phyloP scores from a whole-genome alignment of 2,797 vertebrate genomes.

The Cichlasoma orientale region DNA sequence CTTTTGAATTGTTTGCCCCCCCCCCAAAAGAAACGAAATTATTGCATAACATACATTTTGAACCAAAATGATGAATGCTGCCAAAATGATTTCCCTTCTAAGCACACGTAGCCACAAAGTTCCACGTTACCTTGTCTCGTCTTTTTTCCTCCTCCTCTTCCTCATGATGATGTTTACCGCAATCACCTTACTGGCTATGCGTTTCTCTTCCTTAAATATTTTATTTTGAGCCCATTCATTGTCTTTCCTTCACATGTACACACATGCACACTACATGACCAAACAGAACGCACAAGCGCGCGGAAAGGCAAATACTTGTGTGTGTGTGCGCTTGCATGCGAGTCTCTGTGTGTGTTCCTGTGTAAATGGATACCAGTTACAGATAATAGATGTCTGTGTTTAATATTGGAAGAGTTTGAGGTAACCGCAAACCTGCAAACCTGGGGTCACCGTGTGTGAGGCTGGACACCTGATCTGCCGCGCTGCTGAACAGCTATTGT shows the following conservation, averaged over 20 bases:
- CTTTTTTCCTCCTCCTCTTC: conserved; percentile 19
- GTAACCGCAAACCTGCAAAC: conserved; percentile 80
- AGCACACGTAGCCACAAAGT: background rate
- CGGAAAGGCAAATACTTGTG: background rate
- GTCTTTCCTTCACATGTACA: conserved; percentile 42
- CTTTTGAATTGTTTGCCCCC: too few relatives aligned
- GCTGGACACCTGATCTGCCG: conserved; percentile 73
- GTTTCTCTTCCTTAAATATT: conserved; percentile 62
- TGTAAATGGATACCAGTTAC: conserved; percentile 78
- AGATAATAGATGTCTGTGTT: conserved; percentile 79
- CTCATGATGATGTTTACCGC: conserved; percentile 28
- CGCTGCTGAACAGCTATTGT: conserved; percentile 50
- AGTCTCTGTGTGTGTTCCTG: conserved; percentile 41
- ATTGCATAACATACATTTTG: too few relatives aligned
- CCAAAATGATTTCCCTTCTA: background rate
- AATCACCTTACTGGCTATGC: conserved; percentile 44
- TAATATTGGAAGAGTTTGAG: conserved; percentile 82
- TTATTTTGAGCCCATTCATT: conserved; percentile 46
- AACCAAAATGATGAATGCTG: background rate
- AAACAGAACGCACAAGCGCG: background rate
- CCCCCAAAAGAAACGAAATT: too few relatives aligned
- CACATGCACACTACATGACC: conserved; percentile 2
- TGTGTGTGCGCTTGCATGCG: background rate
- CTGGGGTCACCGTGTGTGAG: conserved; percentile 71
- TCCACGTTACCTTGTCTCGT: conserved; percentile 6